Conservation (phyloP, 37 sponge, comb jelly and placozoan genomes). For the Halichondria panicea region DNA sequence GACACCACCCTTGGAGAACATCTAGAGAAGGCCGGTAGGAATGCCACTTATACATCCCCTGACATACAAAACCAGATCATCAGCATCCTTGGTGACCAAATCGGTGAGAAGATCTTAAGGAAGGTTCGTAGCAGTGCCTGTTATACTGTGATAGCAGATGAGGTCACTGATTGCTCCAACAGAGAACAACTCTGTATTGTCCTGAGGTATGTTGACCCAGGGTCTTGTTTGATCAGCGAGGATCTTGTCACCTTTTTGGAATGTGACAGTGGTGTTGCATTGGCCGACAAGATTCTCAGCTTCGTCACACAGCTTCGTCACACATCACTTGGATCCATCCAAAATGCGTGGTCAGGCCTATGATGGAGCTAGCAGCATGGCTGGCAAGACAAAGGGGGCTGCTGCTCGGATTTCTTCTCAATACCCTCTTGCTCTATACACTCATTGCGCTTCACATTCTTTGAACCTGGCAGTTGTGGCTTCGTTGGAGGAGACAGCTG, state of each 20-base stretch:
- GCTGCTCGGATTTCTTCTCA: constrained; percentile 33
- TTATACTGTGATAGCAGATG: constrained; percentile 58
- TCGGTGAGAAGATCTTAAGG: constrained; percentile 26
- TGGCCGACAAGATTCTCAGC: constrained; percentile 56
- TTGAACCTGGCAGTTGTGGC: constrained; percentile 57
- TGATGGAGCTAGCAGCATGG: constrained; percentile 76
- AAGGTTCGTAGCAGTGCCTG: constrained; percentile 24
- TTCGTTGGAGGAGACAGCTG: constrained; percentile 2
- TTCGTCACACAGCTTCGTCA: not conserved
- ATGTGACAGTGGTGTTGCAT: constrained; percentile 62
- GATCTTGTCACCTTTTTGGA: constrained; percentile 59
- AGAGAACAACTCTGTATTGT: constrained; percentile 61
- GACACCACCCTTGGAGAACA: constrained; percentile 52
- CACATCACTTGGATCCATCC: constrained; percentile 43
- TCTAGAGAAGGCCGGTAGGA: constrained; percentile 32
- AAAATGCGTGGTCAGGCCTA: constrained; percentile 78
- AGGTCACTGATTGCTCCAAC: constrained; percentile 56
- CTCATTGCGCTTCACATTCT: constrained; percentile 56
- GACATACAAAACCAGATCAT: constrained; percentile 58
- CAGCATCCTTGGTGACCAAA: constrained; percentile 31
- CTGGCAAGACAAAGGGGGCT: constrained; percentile 36
- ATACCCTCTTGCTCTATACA: constrained; percentile 48
- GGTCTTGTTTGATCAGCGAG: constrained; percentile 47
- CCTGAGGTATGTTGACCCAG: constrained; percentile 49
- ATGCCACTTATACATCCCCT: constrained; percentile 60